Base-by-base conservation (phyloP, 2,888 invertebrate genomes). In the Ditula angustiorana region DNA sequence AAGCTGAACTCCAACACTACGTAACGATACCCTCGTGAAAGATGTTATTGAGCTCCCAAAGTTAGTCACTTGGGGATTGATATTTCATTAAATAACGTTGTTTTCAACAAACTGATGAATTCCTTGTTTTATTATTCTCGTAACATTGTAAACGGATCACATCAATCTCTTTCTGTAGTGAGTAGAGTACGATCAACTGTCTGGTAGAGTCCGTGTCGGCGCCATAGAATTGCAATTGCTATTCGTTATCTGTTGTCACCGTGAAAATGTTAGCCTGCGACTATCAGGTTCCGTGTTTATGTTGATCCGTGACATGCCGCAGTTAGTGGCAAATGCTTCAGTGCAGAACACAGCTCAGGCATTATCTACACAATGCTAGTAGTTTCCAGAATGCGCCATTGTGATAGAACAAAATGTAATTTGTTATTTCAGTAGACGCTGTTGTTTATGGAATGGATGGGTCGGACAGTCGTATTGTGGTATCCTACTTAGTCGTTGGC, bases 361-460 rank as follows among this genome's bases (percentile, higher is more conserved):
- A 58, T 63, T 67, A 64, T 58, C 41, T 59, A 50, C 57, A 61
- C 52, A 55, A 61, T 52, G 57, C 30, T 41, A 47, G 57, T 59
- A 57, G 44, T 74, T 77, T 75, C 71, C 70, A 71, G 75, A 77
- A 75, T 73, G 75, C 76, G 74, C 75, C 72, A 77, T 81, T 81
- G 74, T 75, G 71, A 73, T 76, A 75, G 71, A 77, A 79, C 76
- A 78, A 80, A 77, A 78, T 73, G 74, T 78, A 71, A 78, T 74
- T 66, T 63, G 44, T 57, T 52, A 46, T 46, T 63, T 63, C 13
- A 30, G 44, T 11, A 23, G 24, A 50, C 8, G 60, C 47, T n/a
- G 1, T 59, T 59, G 60, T 58, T 60, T 33, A 16, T 44, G 19
- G 21, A 52, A 56, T 23, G 28, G 49, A 16, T 21, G 49, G 30